Conservation (phyloP, 2,888 invertebrate species). For the Phyllotreta cruciferae region DNA sequence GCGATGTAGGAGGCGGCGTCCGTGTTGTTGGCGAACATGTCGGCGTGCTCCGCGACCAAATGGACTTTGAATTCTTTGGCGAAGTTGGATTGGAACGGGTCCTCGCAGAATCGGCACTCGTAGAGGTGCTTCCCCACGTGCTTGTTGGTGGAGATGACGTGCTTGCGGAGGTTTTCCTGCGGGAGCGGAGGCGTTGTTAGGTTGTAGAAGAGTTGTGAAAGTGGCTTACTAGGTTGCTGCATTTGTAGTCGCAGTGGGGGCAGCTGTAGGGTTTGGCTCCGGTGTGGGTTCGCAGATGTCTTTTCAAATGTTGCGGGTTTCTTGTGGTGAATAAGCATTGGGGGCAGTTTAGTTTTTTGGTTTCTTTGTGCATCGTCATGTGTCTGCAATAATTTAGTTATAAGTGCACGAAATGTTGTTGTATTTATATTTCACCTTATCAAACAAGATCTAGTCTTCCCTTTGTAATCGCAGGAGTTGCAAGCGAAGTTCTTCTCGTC, state of each 20-base stretch:
- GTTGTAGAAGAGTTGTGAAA: conserved; percentile 2
- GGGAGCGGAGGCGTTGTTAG: too few species aligned
- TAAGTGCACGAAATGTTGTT: too few species aligned
- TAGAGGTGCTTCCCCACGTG: conserved; percentile 82
- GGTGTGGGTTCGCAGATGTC: conserved; percentile 81
- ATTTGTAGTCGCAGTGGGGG: conserved; percentile 80
- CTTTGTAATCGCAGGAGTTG: conserved; percentile 62
- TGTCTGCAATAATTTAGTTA: too few species aligned
- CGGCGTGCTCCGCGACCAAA: conserved; percentile 65
- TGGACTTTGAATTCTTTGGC: conserved; percentile 74
- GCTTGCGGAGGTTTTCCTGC: conserved; percentile 88
- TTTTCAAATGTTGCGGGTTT: conserved; percentile 73
- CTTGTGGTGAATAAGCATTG: conserved; percentile 75
- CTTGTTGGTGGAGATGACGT: conserved; percentile 78
- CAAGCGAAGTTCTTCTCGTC: conserved; percentile 62
- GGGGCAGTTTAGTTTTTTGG: conserved; percentile 68
- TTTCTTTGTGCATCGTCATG: conserved; percentile 63
- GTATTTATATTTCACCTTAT: conserved; percentile 58
- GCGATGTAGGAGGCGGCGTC: conserved; percentile 64
- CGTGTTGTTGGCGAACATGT: conserved; percentile 62
- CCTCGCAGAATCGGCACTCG: conserved; percentile 73
- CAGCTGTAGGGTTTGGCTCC: conserved; percentile 86
- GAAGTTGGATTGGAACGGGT: conserved; percentile 68
- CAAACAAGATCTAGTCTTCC: conserved; percentile 63
- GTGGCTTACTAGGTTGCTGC: conserved; percentile 75